These are phyloP conservation scores for Margarornis squamiger DNA, from an alignment of 2,797 vertebrate species.

Conservation along the genomic window DNA sequence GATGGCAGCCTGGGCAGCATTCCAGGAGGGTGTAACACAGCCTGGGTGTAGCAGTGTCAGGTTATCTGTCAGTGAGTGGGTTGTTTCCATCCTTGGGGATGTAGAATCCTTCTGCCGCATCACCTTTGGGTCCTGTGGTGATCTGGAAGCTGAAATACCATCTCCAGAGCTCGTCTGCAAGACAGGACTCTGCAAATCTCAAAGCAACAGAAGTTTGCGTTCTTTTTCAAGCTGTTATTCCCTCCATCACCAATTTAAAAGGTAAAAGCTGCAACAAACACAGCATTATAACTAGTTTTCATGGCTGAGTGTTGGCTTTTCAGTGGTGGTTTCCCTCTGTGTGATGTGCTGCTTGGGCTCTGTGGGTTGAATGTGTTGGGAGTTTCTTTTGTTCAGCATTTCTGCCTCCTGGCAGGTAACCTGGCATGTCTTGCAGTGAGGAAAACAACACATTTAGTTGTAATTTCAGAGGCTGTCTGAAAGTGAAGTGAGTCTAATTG, in stretches of 20 bases:
- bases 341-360: not conserved
- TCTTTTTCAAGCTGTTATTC: not conserved
- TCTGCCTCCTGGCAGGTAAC: not conserved
- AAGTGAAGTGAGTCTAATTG: not conserved
- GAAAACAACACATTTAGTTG: not conserved
- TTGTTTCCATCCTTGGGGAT: not conserved
- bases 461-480: not conserved
- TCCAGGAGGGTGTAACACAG: not conserved
- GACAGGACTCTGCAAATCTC: not conserved
- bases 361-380: not conserved
- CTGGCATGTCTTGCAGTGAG: not conserved
- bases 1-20: not conserved
- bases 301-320: not conserved
- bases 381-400: not conserved
- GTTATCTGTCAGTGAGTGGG: not conserved
- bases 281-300: rapidly evolving
- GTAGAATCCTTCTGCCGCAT: not conserved
- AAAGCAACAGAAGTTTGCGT: rapidly evolving
- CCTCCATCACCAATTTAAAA: rapidly evolving
- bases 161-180: not conserved
- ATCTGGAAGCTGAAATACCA: rapidly evolving
- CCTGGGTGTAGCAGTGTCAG: not conserved
- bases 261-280: not conserved
- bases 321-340: not conserved
- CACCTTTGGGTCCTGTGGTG: not conserved